Percentiles rank a stretch among this genome's conserved stretches.
Conservation (phyloP, 2,113 vertebrate genomes). For the Podarcis raffonei region DNA sequence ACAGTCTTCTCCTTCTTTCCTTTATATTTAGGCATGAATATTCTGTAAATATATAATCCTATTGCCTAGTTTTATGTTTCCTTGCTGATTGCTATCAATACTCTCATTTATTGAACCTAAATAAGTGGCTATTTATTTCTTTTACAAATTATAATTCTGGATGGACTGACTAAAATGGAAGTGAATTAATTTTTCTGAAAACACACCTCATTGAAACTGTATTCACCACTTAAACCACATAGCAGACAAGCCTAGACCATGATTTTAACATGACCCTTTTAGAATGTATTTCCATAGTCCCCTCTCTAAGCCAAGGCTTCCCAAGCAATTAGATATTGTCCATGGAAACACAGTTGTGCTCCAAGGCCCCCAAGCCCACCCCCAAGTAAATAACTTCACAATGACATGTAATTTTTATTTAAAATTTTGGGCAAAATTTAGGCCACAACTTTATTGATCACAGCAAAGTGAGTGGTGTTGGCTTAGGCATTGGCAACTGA, state of each 20-base stretch:
- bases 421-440: no score
- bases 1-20: not conserved
- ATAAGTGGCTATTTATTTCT: not conserved
- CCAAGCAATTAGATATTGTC: not conserved
- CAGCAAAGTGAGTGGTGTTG: no score
- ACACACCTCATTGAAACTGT: not conserved
- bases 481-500: no score
- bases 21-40: not conserved
- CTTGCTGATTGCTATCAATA: not conserved
- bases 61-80: not conserved
- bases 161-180: not conserved
- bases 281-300: not conserved
- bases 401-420: no score
- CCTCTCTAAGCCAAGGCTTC: not conserved
- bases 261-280: not conserved
- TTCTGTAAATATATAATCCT: not conserved
- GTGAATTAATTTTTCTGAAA: not conserved
- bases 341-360: not conserved
- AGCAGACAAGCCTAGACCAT: not conserved
- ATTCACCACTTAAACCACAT: not conserved
- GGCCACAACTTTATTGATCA: no score
- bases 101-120: not conserved
- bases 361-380: no score
- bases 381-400: no score
- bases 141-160: not conserved